Conservation (phyloP, 2,888 invertebrate genomes). For the Globia sparganii region DNA sequence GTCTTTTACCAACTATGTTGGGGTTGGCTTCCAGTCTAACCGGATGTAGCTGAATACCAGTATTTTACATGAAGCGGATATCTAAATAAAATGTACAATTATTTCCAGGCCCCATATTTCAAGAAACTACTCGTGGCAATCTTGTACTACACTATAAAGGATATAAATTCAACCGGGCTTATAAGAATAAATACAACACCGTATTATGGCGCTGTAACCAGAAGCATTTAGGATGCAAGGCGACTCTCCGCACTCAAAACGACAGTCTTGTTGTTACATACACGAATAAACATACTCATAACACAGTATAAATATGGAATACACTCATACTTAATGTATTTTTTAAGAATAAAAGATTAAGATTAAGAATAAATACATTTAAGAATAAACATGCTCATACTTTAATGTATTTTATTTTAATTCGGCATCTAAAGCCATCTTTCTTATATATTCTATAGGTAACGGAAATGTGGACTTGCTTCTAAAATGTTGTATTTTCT, state of each 20-base stretch:
- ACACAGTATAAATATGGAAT: not conserved
- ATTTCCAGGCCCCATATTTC: slow-evolving; percentile 28
- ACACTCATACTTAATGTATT: slow-evolving; percentile 7
- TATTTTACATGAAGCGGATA: not conserved
- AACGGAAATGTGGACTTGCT: not conserved
- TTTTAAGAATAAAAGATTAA: too few species aligned
- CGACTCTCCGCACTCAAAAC: not conserved
- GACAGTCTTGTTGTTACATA: not conserved
- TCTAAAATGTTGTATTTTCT: not conserved
- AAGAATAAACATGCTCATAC: not conserved
- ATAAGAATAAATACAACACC: slow-evolving; percentile 6
- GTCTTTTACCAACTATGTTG: not conserved
- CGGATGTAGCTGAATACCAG: not conserved
- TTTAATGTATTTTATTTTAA: not conserved
- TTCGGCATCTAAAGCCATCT: not conserved
- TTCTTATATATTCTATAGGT: not conserved
- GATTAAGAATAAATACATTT: too few species aligned
- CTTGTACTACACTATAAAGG: slow-evolving; percentile 11
- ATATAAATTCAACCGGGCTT: slow-evolving; percentile 20
- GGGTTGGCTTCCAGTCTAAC: not conserved
- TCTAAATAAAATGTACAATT: not conserved
- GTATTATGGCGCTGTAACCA: slow-evolving; percentile 27
- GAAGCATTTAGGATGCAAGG: slow-evolving; percentile 20
- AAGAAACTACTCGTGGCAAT: slow-evolving; percentile 11
- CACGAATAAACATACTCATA: slow-evolving; percentile 13